phyloP scores from a whole-genome alignment of 2,797 vertebrate genomes.

The Buceros bicornis region DNA sequence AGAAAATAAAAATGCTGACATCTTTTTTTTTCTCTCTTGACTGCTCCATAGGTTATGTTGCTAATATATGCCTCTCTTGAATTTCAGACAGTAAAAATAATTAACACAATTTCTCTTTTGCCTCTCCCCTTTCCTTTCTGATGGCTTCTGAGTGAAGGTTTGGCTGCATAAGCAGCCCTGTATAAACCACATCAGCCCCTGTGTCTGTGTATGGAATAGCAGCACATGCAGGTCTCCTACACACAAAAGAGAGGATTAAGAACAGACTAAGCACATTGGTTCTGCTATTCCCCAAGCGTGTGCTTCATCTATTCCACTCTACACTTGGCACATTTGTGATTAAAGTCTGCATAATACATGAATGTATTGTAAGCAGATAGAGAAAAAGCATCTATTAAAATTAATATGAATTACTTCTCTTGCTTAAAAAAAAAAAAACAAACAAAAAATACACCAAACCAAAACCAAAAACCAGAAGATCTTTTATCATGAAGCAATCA shows the following conservation, averaged over 20 bases:
- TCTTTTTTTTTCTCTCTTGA: neutral
- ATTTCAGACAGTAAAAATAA: slow-evolving; percentile 27
- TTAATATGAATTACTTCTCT: neutral
- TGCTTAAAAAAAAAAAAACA: neutral
- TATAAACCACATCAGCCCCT: neutral
- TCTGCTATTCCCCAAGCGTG: neutral
- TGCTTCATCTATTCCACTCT: neutral
- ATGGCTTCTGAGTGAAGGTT: neutral
- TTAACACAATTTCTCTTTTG: neutral
- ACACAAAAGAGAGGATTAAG: neutral
- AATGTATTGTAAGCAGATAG: neutral
- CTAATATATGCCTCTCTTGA: neutral
- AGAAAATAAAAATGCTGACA: slow-evolving; percentile 20
- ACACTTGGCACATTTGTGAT: neutral
- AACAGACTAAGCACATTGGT: neutral
- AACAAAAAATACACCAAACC: too few relatives aligned
- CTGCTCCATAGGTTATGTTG: neutral
- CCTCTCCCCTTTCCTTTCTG: neutral
- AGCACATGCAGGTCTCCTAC: neutral
- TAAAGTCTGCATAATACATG: neutral
- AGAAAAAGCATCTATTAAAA: neutral
- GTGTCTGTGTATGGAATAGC: neutral
- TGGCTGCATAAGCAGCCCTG: neutral
- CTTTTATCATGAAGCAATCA: neutral
- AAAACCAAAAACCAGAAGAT: neutral